phyloP scores from a whole-genome alignment of 2,113 vertebrate species.

The human region DNA sequence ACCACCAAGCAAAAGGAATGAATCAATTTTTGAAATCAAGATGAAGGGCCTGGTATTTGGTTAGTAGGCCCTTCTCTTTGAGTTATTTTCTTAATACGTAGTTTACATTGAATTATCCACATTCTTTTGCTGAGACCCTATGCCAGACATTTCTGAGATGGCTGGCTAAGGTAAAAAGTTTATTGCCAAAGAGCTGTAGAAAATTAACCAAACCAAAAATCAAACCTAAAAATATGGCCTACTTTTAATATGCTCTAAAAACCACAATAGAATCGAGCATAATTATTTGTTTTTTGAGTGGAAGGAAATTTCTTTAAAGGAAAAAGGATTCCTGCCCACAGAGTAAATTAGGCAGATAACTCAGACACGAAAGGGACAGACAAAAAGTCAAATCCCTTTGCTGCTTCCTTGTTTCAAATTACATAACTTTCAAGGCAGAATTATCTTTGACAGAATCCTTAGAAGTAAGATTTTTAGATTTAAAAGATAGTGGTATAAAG shows the following conservation, averaged over 20 bases:
- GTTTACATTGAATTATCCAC: not conserved
- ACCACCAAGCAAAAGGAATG: slow-evolving; percentile 1
- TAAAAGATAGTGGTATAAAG: slow-evolving; percentile 32
- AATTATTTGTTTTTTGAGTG: not conserved
- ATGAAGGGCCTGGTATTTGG: not conserved
- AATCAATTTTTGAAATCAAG: not conserved
- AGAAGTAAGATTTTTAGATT: slow-evolving; percentile 29
- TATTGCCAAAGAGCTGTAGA: not conserved
- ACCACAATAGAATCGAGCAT: not conserved
- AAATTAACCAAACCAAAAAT: slow-evolving; percentile 37
- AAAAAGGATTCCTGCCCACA: not conserved
- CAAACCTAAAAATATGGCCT: slow-evolving; percentile 25
- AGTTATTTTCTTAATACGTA: slow-evolving; percentile 3
- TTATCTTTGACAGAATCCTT: slow-evolving; percentile 13
- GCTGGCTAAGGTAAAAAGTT: not conserved
- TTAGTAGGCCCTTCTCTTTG: not conserved
- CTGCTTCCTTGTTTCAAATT: slow-evolving; percentile 24
- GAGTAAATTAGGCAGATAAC: slow-evolving; percentile 1
- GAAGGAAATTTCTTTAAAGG: not conserved
- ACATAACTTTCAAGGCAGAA: not conserved
- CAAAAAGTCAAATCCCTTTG: not conserved
- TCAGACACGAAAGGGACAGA: not conserved
- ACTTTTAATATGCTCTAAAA: slow-evolving; percentile 22
- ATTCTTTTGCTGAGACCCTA: not conserved
- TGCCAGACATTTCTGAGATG: slow-evolving; percentile 18